Conservation (phyloP, 2,113 vertebrate species). For the Corythornis cristatus region DNA sequence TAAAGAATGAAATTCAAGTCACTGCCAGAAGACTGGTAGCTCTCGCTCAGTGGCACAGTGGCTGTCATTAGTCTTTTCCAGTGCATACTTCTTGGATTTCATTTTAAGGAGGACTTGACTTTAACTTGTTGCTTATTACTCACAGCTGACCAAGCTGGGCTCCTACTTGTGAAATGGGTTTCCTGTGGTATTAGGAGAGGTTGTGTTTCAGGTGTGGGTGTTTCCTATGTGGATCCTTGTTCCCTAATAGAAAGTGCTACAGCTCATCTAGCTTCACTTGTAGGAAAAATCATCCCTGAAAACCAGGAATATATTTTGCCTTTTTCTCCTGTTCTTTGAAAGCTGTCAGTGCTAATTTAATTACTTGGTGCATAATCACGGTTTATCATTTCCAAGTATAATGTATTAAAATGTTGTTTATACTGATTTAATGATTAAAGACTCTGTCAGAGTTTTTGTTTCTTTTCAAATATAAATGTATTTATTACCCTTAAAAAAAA, state of each 20-base stretch:
- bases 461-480: conserved; percentile 48
- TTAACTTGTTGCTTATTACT: not conserved
- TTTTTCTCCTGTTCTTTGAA: conserved; percentile 50
- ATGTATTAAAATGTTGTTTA: conserved; percentile 72
- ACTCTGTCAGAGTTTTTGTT: conserved; percentile 62
- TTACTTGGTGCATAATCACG: conserved; percentile 64
- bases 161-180: not conserved
- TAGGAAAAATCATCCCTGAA: not conserved
- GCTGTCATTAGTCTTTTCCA: not conserved
- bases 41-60: not conserved
- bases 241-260: not conserved
- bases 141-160: not conserved
- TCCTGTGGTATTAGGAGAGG: not conserved
- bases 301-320: conserved; percentile 10
- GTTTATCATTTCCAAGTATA: conserved; percentile 74
- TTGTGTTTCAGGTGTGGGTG: not conserved
- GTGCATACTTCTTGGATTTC: not conserved
- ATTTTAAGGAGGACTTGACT: not conserved
- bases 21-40: not conserved
- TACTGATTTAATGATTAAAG: conserved; percentile 72
- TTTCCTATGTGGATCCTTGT: not conserved
- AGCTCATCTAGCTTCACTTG: not conserved
- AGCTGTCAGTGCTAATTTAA: conserved; percentile 73
- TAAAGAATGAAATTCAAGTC: not conserved
- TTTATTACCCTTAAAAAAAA: conserved; percentile 30